A percentile compares a stretch with the other conserved stretches of the same genome.
phyloP scores from a whole-genome alignment of 2,797 vertebrate species.

The Novumbra hubbsi region DNA sequence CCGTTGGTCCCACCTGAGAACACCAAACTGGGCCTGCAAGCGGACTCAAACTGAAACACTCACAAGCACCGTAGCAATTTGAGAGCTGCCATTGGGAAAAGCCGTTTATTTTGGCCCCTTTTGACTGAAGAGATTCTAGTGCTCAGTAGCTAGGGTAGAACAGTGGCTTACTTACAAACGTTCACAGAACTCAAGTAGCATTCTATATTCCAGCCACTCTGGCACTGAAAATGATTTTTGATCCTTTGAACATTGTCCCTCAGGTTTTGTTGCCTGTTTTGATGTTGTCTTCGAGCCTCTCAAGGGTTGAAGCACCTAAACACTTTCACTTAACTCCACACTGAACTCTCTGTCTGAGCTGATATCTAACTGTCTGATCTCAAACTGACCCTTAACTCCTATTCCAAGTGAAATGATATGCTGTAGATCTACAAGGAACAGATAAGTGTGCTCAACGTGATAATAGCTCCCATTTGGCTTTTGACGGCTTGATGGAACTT shows the following conservation, averaged over 20 bases:
- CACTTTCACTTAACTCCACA: neutral
- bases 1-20: constrained; percentile 75
- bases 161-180: neutral
- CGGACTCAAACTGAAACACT: constrained; percentile 51
- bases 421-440: constrained; percentile 37
- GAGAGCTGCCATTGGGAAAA: neutral
- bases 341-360: constrained; percentile 61
- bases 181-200: neutral
- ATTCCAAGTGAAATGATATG: constrained; percentile 37
- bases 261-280: neutral
- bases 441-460: constrained; percentile 25
- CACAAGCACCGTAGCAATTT: constrained; percentile 37
- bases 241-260: neutral
- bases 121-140: neutral
- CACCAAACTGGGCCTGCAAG: constrained; percentile 56
- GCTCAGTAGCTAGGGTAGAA: neutral
- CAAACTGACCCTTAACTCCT: constrained; percentile 57
- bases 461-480: neutral
- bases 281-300: neutral
- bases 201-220: neutral
- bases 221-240: neutral
- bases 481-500: constrained; percentile 14
- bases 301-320: neutral
- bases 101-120: neutral
- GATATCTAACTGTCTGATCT: constrained; percentile 57